Conservation (phyloP, 2,113 vertebrate species). For the Thermophis baileyi region DNA sequence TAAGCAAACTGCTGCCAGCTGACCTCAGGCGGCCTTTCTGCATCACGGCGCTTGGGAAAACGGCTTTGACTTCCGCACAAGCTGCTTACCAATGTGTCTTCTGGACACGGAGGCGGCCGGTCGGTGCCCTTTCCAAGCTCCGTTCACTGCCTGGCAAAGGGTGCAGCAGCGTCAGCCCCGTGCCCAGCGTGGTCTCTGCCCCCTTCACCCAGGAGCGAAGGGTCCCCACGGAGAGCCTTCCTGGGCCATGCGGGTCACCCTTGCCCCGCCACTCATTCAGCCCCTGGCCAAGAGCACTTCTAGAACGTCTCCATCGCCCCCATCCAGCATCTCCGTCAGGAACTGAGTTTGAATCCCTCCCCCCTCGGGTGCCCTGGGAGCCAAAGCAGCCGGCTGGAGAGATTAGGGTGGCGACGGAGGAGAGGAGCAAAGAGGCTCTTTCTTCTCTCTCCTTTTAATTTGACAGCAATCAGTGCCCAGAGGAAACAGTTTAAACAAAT, state of each 20-base stretch:
- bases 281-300: not conserved
- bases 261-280: not conserved
- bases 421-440: not conserved
- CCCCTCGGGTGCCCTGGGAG: not conserved
- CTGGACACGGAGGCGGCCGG: rapidly evolving
- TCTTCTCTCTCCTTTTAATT: not conserved
- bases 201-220: not conserved
- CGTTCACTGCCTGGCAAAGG: not conserved
- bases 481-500: not conserved
- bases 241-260: not conserved
- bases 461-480: not conserved
- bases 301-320: too few relatives aligned
- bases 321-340: not conserved
- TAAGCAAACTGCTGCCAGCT: not conserved
- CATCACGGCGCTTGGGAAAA: not conserved
- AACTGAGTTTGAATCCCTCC: not conserved
- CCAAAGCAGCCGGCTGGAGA: not conserved
- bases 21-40: not conserved
- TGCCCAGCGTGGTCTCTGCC: not conserved
- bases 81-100: not conserved
- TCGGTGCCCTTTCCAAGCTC: not conserved
- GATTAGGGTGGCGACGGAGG: not conserved
- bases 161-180: not conserved
- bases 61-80: not conserved
- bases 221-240: not conserved